Percentiles rank a stretch among this genome's conserved stretches.
Evolutionary conservation across 2,797 vertebrate species (phyloP).

Genomic region (Coluber constrictor): DNA sequence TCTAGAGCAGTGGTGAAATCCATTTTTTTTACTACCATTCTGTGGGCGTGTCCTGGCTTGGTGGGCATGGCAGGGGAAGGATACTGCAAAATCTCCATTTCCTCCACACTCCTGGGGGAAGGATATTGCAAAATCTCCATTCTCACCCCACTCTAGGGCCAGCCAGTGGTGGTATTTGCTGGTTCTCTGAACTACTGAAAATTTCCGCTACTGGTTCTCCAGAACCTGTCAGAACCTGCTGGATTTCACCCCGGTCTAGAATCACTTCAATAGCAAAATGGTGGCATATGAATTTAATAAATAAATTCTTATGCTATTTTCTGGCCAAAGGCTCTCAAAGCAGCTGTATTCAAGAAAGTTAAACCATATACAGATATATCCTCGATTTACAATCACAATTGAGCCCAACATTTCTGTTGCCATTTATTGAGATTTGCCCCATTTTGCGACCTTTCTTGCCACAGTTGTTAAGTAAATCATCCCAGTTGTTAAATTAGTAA

Average conservation of each 20-base stretch:
- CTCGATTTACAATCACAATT: background rate
- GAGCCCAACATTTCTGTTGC: background rate
- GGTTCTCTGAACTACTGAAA: too few relatives aligned
- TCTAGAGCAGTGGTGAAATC: background rate
- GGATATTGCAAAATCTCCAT: too few relatives aligned
- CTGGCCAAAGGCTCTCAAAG: background rate
- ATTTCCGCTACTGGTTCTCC: too few relatives aligned
- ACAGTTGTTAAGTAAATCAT: background rate
- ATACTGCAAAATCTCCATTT: too few relatives aligned
- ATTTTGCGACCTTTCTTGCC: background rate
- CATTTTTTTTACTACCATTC: too few relatives aligned
- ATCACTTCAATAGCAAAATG: background rate
- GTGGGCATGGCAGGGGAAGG: too few relatives aligned
- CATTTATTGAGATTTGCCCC: background rate
- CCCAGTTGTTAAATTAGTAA: background rate
- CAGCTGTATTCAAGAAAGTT: background rate
- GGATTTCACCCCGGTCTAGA: background rate
- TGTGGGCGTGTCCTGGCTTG: too few relatives aligned
- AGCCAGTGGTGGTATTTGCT: too few relatives aligned
- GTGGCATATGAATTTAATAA: background rate
- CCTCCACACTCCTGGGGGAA: too few relatives aligned
- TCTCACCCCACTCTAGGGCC: too few relatives aligned
- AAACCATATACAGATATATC: background rate
- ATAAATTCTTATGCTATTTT: background rate
- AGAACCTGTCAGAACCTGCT: too few relatives aligned